phyloP scores from a whole-genome alignment of 2,113 vertebrate species.

The Ariopsis seemanni region DNA sequence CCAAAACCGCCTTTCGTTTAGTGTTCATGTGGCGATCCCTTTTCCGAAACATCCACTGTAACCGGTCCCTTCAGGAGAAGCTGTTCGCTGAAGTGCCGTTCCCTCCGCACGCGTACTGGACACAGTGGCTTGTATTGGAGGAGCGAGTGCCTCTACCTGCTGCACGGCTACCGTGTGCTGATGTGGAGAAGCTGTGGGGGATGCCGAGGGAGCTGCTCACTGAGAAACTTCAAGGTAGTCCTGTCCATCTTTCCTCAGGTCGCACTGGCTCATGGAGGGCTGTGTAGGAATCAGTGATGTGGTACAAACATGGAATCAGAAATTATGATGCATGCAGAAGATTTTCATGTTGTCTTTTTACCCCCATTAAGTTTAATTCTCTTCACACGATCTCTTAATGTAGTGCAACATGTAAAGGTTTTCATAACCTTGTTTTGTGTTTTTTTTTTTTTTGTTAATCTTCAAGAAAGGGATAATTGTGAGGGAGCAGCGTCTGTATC shows the following conservation, averaged over 20 bases:
- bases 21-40: slow-evolving; percentile 55
- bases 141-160: slow-evolving; percentile 60
- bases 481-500: too few relatives aligned
- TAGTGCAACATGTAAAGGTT: background rate
- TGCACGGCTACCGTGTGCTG: slow-evolving; percentile 48
- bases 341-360: background rate
- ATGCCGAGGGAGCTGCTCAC: slow-evolving; percentile 47
- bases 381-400: background rate
- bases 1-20: slow-evolving; percentile 62
- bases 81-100: slow-evolving; percentile 58
- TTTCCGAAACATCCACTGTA: slow-evolving; percentile 60
- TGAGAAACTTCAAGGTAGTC: slow-evolving; percentile 53
- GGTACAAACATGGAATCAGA: background rate
- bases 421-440: too few relatives aligned
- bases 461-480: too few relatives aligned
- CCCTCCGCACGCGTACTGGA: slow-evolving; percentile 51
- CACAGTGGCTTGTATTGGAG: slow-evolving; percentile 62
- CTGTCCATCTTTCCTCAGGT: background rate
- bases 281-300: background rate
- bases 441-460: too few relatives aligned
- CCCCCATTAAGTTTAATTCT: background rate
- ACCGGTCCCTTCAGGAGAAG: slow-evolving; percentile 63
- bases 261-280: background rate
- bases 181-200: slow-evolving; percentile 61
- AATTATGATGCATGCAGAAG: background rate